These are phyloP conservation scores for Addax nasomaculatus DNA, from an alignment of 2,113 vertebrate genomes.

Conservation along the genomic window DNA sequence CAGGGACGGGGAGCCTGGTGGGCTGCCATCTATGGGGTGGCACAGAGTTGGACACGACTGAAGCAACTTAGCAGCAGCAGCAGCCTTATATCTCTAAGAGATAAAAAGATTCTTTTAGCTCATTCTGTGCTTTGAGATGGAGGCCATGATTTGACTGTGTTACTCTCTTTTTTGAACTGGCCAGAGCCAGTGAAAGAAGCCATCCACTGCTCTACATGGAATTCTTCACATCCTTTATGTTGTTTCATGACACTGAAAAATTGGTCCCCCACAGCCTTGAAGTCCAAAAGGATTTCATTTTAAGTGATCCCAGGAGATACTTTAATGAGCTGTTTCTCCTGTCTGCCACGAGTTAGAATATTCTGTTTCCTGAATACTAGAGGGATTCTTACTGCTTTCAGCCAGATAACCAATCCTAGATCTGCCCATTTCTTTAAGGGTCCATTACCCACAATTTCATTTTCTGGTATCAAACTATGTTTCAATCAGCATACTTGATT, in stretches of 20 bases:
- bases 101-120: background rate
- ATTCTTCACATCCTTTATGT: background rate
- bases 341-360: background rate
- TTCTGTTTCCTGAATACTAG: background rate
- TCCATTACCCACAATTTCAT: background rate
- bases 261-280: background rate
- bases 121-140: background rate
- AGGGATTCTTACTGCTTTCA: background rate
- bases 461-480: background rate
- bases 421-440: background rate
- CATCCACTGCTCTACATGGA: background rate
- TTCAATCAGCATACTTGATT: background rate
- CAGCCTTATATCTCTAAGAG: background rate
- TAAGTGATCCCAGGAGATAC: background rate
- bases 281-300: background rate
- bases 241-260: background rate
- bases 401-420: background rate
- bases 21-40: too few species aligned
- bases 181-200: background rate
- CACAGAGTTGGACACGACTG: too few species aligned
- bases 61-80: too few species aligned
- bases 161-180: background rate
- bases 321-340: background rate
- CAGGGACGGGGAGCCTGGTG: too few species aligned
- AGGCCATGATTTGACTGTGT: background rate